Base-by-base conservation (phyloP, 2,888 invertebrate genomes). In the Anaspis maculata region DNA sequence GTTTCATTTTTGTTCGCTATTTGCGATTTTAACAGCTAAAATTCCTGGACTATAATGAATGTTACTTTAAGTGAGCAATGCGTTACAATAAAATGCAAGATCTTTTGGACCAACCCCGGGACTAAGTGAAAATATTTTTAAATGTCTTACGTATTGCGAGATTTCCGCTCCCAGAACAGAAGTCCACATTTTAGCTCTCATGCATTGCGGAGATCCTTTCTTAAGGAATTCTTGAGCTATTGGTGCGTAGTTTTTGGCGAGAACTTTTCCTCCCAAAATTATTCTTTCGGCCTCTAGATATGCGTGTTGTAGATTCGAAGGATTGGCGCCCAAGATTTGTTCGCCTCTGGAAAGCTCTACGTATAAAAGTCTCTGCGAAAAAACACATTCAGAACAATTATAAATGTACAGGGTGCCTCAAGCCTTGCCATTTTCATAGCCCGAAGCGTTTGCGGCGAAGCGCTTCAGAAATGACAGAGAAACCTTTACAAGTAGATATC, bases 201-300 rank as follows among this genome's bases (percentile, higher is more conserved):
- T 70, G 41, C 75, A 72, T 45, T 82, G 76, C 0, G 90, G 89
- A 49, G 84, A 83, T 10, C 90, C 89, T 45, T 78, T 77, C 68
- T 94, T 94, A 7, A 91, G 68, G 61, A 82, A 89, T 67, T 95
- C 92, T 62, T 92, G 90, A 22, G 88, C 84, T 19, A 91, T 72
- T 0, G 92, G 90, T 0, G 90, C 85, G 59, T 90, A 87, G 44
- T 83, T 83, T 27, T 81, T 75, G 11, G 74, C 72, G 9, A 89
- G 66, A 10, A 92, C 85, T 45, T 79, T 74, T 54, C 84, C 83
- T 2, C 88, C 89, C n/a, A 86, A 67, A 12, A 72, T 64, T 13
- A 79, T 77, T 35, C 86, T 68, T 59, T 88, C 86, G 3, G 70
- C 71, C 59, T 82, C 80, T 30, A 85, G 64, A 47, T 76, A 73